A percentile compares a stretch with the other conserved stretches of the same genome.
Conservation (phyloP, 30 jellyfish, hydroid and myxozoan genomes). For the Aurelia coerulea region DNA sequence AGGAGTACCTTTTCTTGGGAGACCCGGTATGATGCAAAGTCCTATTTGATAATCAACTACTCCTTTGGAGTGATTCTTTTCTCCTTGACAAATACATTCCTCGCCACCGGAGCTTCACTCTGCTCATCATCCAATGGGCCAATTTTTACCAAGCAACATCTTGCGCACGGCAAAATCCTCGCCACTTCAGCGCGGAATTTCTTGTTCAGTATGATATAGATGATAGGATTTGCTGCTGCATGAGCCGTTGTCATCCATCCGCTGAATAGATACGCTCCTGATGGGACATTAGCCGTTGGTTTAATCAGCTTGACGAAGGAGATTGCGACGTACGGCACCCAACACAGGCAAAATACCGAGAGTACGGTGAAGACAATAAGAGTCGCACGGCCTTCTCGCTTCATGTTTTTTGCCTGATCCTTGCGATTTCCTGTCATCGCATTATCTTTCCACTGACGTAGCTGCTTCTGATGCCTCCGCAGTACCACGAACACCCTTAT, state of each 20-base stretch:
- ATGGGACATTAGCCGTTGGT: slow-evolving; percentile 41
- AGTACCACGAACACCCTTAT: slow-evolving; percentile 60
- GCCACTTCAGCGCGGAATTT: slow-evolving; percentile 64
- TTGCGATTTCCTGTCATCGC: slow-evolving; percentile 29
- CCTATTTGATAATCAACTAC: no score
- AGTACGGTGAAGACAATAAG: slow-evolving; percentile 58
- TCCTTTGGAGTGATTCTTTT: no score
- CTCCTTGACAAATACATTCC: slow-evolving; percentile 39
- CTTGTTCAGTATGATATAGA: slow-evolving; percentile 60
- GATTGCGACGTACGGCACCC: slow-evolving; percentile 75
- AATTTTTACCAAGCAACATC: slow-evolving; percentile 59
- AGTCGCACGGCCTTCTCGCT: slow-evolving; percentile 77
- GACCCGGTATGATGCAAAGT: no score
- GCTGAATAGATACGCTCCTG: slow-evolving; percentile 58
- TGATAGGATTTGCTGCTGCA: slow-evolving; percentile 70
- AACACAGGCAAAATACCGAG: slow-evolving; percentile 66
- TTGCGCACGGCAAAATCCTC: slow-evolving; percentile 46
- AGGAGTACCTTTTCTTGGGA: no score
- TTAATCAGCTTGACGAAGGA: slow-evolving; percentile 22
- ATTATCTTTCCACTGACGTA: slow-evolving; percentile 60
- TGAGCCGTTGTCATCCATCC: slow-evolving; percentile 76
- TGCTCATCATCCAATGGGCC: slow-evolving; percentile 75
- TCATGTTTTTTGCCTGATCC: slow-evolving; percentile 59
- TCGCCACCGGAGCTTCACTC: slow-evolving; percentile 50
- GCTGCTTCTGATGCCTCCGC: slow-evolving; percentile 65